Evolutionary conservation across 1,140 invertebrate genomes (phyloP).

Genomic region (Pollicipes pollicipes): DNA sequence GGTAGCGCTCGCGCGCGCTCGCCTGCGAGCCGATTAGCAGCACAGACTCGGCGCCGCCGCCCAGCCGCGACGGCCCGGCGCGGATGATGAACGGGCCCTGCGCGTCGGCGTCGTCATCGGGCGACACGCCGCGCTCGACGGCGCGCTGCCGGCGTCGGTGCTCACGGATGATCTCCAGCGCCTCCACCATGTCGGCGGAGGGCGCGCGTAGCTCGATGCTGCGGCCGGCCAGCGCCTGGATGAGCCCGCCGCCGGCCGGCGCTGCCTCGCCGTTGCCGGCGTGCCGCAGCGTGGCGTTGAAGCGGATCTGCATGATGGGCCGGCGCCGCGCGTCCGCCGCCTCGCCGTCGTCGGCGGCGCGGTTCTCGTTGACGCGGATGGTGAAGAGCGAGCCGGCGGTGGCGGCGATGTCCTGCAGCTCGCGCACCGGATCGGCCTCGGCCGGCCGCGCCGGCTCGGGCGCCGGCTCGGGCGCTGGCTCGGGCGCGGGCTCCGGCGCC

Average conservation of each 20-base stretch:
- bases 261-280: too few relatives aligned
- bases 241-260: neutral
- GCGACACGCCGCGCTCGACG: neutral
- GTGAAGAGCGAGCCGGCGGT: neutral
- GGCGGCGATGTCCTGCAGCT: neutral
- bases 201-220: slow-evolving; percentile 25
- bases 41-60: neutral
- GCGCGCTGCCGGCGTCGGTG: slow-evolving; percentile 25
- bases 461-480: neutral
- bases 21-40: slow-evolving; percentile 10
- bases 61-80: neutral
- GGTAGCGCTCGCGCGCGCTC: slow-evolving; percentile 7
- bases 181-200: slow-evolving; percentile 44
- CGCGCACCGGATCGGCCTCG: neutral
- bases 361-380: neutral
- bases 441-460: neutral
- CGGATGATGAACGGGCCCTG: neutral
- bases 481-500: neutral
- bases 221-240: neutral
- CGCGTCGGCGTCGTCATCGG: neutral
- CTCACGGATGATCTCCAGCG: slow-evolving; percentile 41
- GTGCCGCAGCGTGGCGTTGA: slow-evolving; percentile 6
- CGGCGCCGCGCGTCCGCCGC: slow-evolving; percentile 1
- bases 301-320: slow-evolving; percentile 12
- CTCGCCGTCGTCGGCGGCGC: neutral